Evolutionary conservation across 2,888 invertebrate species (phyloP).

Genomic region (Oligia strigilis): DNA sequence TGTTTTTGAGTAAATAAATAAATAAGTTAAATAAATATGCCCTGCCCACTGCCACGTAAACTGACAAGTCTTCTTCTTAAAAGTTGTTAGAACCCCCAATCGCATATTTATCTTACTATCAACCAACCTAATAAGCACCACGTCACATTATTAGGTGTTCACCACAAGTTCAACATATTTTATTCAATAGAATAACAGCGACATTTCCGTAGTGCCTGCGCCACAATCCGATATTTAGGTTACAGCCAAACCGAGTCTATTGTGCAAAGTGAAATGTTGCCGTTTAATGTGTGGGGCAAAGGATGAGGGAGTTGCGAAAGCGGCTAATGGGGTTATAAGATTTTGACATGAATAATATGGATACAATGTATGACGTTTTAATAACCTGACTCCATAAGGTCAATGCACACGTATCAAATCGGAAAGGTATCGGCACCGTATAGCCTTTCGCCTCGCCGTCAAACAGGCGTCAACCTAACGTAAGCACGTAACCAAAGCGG

Average conservation of each 20-base stretch:
- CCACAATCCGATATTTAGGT: constrained; percentile 89
- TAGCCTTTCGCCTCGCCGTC: too few species aligned
- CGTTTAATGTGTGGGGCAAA: constrained; percentile 76
- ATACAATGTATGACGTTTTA: background rate
- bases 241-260: constrained; percentile 87
- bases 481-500: too few species aligned
- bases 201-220: constrained; percentile 79
- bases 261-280: constrained; percentile 88
- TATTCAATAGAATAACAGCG: constrained; percentile 81
- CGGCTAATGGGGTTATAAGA: background rate
- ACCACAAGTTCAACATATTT: constrained; percentile 72
- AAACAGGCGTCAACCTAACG: too few species aligned
- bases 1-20: too few species aligned
- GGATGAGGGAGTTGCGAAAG: constrained; percentile 60
- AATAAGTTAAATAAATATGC: too few species aligned
- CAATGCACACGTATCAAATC: too few species aligned
- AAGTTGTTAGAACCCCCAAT: background rate
- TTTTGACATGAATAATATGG: background rate
- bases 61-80: background rate
- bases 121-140: background rate
- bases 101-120: too few species aligned
- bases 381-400: background rate
- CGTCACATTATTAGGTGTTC: constrained; percentile 51
- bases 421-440: too few species aligned
- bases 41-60: background rate